phyloP scores from a whole-genome alignment of 2,888 invertebrate genomes.

The Andrena minutula region DNA sequence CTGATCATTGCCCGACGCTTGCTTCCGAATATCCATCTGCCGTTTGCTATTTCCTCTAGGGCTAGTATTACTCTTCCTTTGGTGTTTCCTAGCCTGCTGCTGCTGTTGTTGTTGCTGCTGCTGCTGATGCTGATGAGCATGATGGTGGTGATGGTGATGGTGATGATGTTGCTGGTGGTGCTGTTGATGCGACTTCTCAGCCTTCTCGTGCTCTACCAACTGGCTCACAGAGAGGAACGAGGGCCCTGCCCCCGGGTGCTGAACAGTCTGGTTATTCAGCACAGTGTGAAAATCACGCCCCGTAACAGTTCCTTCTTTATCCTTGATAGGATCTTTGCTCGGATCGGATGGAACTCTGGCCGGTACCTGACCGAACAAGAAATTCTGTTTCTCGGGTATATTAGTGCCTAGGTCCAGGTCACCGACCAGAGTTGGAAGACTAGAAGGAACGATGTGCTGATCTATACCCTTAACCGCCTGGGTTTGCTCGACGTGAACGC shows the following conservation, averaged over 20 bases:
- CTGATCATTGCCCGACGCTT: conserved; percentile 73
- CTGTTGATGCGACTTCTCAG: conserved; percentile 78
- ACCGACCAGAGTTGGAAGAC: conserved; percentile 88
- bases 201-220: conserved; percentile 87
- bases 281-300: conserved; percentile 79
- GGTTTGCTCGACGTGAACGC: conserved; percentile 84
- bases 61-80: conserved; percentile 80
- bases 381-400: conserved; percentile 81
- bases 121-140: conserved; percentile 70
- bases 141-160: conserved; percentile 71
- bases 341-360: conserved; percentile 68
- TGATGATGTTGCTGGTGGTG: conserved; percentile 72
- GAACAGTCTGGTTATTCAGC: conserved; percentile 82
- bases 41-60: conserved; percentile 80
- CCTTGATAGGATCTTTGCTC: conserved; percentile 77
- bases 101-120: conserved; percentile 71
- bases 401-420: conserved; percentile 86
- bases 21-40: conserved; percentile 81
- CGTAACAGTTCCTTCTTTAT: conserved; percentile 75
- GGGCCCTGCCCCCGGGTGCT: conserved; percentile 82
- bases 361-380: conserved; percentile 78
- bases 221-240: conserved; percentile 89
- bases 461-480: conserved; percentile 79
- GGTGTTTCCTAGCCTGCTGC: conserved; percentile 79
- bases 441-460: conserved; percentile 85